These are phyloP conservation scores for Dryadula phaetusa DNA, from an alignment of 2,888 invertebrate genomes.

Conservation along the genomic window DNA sequence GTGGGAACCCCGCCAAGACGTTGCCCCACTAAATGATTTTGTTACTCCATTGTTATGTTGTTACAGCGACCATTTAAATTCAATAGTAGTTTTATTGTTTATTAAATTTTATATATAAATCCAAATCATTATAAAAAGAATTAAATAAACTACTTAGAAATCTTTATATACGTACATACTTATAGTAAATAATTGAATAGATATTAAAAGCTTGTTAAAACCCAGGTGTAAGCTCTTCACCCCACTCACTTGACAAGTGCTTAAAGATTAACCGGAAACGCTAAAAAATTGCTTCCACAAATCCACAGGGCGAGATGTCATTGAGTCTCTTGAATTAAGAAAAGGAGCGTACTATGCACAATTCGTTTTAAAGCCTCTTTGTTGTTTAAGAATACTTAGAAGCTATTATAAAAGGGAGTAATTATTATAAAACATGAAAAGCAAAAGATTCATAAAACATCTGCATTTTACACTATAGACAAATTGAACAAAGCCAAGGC, in stretches of 20 bases:
- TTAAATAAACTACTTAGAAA: neutral
- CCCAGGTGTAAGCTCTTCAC: slow-evolving; percentile 37
- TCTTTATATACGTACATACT: neutral
- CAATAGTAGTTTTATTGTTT: slow-evolving; percentile 32
- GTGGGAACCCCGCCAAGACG: slow-evolving; percentile 83
- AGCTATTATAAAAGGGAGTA: slow-evolving; percentile 72
- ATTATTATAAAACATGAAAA: slow-evolving; percentile 69
- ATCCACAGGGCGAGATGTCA: slow-evolving; percentile 64
- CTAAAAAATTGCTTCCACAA: slow-evolving; percentile 64
- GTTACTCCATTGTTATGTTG: slow-evolving; percentile 75
- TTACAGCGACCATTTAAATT: slow-evolving; percentile 53
- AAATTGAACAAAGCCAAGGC: slow-evolving; percentile 76
- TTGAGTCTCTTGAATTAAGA: slow-evolving; percentile 70
- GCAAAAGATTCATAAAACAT: slow-evolving; percentile 63
- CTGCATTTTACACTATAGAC: slow-evolving; percentile 75
- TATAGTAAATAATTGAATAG: slow-evolving; percentile 8
- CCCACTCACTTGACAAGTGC: slow-evolving; percentile 25
- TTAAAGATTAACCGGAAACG: slow-evolving; percentile 65
- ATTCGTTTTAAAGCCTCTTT: slow-evolving; percentile 68
- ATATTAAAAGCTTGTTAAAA: slow-evolving; percentile 21
- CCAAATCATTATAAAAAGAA: neutral
- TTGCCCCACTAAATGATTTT: slow-evolving; percentile 77
- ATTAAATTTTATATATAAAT: slow-evolving; percentile 1
- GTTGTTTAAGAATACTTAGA: slow-evolving; percentile 76
- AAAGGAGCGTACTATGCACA: slow-evolving; percentile 62